Base-by-base conservation (phyloP, 2,888 invertebrate genomes). In the Meloe dianella region DNA sequence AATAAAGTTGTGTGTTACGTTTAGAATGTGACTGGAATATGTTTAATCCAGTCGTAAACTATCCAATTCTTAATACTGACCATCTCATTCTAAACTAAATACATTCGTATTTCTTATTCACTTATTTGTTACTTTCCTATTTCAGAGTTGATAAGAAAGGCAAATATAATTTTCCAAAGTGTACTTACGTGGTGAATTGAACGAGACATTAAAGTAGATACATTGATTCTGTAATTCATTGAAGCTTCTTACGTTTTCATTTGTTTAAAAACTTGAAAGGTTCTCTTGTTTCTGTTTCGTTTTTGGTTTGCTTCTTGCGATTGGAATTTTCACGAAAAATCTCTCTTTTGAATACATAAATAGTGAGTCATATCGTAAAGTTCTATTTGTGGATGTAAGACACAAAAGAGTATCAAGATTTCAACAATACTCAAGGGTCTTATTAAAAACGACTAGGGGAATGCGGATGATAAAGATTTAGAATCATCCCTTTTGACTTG, bases 111-210 rank as follows among this genome's bases (percentile, higher is more conserved):
- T 72, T 71, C 70, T 32, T 38, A 5, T 22, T 64, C 57, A 76
- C 76, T 77, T 75, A 74, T 71, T 70, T 68, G 70, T 73, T 73
- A 73, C 71, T 73, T 64, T 73, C 71, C 71, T 65, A 73, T 73
- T 69, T 67, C 64, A 70, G 61, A 71, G 70, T 70, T 77, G 79
- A 82, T 81, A 80, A 80, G 81, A 80, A 82, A 81, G 77, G 79
- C 82, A 82, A 83, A 83, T 82, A 82, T 82, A 82, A 83, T 83
- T 82, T 81, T 69, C 78, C 70, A 75, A 78, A 82, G 82, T 82
- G 80, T 78, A 64, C 63, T n/a, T 51, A 10, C 47, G 64, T 51
- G n/a, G 60, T 41, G 54, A 47, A 60, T 66, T 61, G 65, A 51
- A 70, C 63, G 60, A 65, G 67, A 62, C 68, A 61, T 66, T 73